These are phyloP conservation scores for Proterorhinus semilunaris DNA, from an alignment of 2,113 vertebrate genomes.

Conservation along the genomic window DNA sequence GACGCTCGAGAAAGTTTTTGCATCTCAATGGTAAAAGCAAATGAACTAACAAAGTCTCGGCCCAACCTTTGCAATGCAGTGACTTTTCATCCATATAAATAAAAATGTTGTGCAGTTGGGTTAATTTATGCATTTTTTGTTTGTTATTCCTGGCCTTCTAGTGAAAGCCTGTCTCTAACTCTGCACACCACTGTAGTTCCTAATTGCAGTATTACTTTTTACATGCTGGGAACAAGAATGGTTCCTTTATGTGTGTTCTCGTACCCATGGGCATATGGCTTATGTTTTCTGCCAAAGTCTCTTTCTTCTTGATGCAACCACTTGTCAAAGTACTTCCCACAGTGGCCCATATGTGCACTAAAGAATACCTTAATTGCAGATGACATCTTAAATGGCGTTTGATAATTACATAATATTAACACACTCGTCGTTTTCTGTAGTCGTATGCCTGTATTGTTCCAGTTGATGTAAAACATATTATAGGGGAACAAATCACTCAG, in stretches of 20 bases:
- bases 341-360: neutral
- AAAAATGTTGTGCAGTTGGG: neutral
- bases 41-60: neutral
- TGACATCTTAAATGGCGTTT: slow-evolving; percentile 48
- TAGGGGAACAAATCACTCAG: slow-evolving; percentile 61
- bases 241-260: slow-evolving; percentile 1
- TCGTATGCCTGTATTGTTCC: slow-evolving; percentile 10
- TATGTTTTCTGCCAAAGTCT: slow-evolving; percentile 26
- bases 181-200: neutral
- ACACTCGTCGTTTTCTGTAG: slow-evolving; percentile 13
- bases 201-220: slow-evolving; percentile 5
- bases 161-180: neutral
- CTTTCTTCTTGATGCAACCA: slow-evolving; percentile 14
- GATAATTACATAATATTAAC: slow-evolving; percentile 29
- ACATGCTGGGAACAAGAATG: slow-evolving; percentile 1
- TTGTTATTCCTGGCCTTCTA: neutral
- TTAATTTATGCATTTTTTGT: neutral
- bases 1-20: too few relatives aligned
- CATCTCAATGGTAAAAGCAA: neutral
- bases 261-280: slow-evolving; percentile 1
- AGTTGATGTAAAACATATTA: slow-evolving; percentile 37
- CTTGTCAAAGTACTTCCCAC: slow-evolving; percentile 14
- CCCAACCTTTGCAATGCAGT: neutral
- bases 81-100: neutral
- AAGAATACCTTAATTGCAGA: slow-evolving; percentile 38